Evolutionary conservation across 2,113 vertebrate genomes (phyloP), one percentile per base, ranked within the genome.

Genomic region (Etia nguti): DNA sequence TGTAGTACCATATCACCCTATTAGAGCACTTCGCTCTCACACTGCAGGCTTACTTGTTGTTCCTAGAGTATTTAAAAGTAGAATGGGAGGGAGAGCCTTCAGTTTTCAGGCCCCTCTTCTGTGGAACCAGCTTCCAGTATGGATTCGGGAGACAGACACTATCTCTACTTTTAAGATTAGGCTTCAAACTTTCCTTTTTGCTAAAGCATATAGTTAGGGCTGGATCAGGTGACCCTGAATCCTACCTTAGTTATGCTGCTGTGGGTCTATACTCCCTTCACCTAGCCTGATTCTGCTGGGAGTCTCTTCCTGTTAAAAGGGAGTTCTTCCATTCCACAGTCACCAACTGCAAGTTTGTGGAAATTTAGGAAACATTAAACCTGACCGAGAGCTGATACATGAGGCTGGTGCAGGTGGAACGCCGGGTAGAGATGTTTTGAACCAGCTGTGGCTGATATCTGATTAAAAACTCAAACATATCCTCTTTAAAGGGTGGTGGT

Each of bases 361-460:
- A 13, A 0, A 57, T 57, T 26, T 29, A 26, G 2, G 7, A 57
- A 57, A 57, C 24, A 2, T 26, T 29, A 29, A 56, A 56, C 7
- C 55, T 1, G 22, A 59, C 56, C 7, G 29, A 22, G 34, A 41
- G 62, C 62, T 65, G 60, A 65, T 11, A 16, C 10, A 34, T 1
- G 29, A 62, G 29, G 18, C 31, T 3, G 31, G 31, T 1, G 18
- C 18, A 65, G 60, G 60, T 1, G 31, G 60, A 18, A 20, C 2
- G 18, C 31, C 12, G 60, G 60, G 18, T 62, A 9, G 36, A 34
- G 62, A 41, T 3, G 11, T 0, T 43, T n/a, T n/a, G n/a, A n/a
- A n/a, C n/a, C n/a, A n/a, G n/a, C n/a, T 41, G 62, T 0, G 2
- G 1, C 36, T 41, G 65, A 65, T 10, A 0, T n/a, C 1, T 2